These are phyloP conservation scores for Xiphorhynchus erythropygius DNA, from an alignment of 2,797 vertebrate species.

Conservation along the genomic window DNA sequence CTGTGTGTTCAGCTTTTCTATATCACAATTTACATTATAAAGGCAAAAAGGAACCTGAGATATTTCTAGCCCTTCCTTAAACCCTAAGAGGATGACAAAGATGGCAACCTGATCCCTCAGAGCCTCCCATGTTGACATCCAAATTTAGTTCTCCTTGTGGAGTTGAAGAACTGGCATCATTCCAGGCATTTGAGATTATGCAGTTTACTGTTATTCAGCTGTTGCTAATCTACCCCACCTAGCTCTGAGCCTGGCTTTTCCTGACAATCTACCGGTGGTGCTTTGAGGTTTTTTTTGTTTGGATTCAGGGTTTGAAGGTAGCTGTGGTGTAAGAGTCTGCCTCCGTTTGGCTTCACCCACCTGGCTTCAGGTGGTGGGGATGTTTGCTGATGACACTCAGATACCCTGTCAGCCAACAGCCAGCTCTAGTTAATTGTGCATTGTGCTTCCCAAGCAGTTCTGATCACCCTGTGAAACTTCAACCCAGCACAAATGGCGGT, in stretches of 20 bases:
- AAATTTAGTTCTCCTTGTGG: not conserved
- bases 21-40: not conserved
- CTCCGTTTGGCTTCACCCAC: not conserved
- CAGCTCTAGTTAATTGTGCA: constrained; percentile 34
- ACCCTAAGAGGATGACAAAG: constrained; percentile 15
- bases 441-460: constrained; percentile 45
- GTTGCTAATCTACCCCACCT: constrained; percentile 6
- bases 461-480: constrained; percentile 33
- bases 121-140: not conserved
- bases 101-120: not conserved
- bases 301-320: not conserved
- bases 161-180: constrained; percentile 7
- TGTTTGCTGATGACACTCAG: not conserved
- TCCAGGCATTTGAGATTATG: not conserved
- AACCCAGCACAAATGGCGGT: not conserved
- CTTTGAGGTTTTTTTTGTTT: not conserved
- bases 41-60: constrained; percentile 1
- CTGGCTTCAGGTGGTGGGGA: not conserved
- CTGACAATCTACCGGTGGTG: not conserved
- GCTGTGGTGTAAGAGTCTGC: not conserved
- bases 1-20: constrained; percentile 11
- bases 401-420: constrained; percentile 4
- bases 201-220: not conserved
- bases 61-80: constrained; percentile 15
- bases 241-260: not conserved